Conservation (phyloP, 1,140 invertebrate genomes). For the Apis laboriosa region DNA sequence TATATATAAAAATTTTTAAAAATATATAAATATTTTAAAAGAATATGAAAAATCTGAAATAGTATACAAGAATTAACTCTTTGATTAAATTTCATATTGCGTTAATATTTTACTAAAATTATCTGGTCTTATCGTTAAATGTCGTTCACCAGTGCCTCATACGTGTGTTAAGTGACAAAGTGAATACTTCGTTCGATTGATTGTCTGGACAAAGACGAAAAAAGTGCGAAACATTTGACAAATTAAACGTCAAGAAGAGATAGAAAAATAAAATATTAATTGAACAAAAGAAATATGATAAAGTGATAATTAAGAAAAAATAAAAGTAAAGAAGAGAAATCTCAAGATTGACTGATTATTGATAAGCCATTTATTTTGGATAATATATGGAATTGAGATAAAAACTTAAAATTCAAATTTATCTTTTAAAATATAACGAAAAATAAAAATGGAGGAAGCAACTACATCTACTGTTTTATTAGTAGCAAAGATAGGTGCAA, state of each 20-base stretch:
- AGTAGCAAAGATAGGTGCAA: slow-evolving; percentile 81
- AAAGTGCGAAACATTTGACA: slow-evolving; percentile 2
- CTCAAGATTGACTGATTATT: neutral
- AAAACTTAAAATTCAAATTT: neutral
- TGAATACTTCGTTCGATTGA: neutral
- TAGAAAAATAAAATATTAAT: slow-evolving; percentile 16
- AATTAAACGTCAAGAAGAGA: neutral
- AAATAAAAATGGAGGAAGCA: slow-evolving; percentile 46
- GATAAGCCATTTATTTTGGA: no score
- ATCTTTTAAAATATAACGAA: neutral
- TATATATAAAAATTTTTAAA: no score
- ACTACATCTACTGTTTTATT: slow-evolving; percentile 65
- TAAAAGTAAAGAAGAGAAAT: neutral
- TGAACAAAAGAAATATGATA: slow-evolving; percentile 5
- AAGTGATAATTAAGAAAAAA: slow-evolving; percentile 21
- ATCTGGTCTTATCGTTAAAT: neutral
- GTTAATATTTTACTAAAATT: neutral
- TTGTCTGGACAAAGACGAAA: neutral
- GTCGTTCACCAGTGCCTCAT: neutral
- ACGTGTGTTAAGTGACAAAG: slow-evolving; percentile 34
- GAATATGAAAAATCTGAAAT: neutral
- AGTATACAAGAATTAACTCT: neutral
- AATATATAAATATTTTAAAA: no score
- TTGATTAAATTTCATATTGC: neutral
- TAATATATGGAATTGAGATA: neutral